These are phyloP conservation scores for Uria lomvia DNA, from an alignment of 2,113 vertebrate species.

Conservation along the genomic window DNA sequence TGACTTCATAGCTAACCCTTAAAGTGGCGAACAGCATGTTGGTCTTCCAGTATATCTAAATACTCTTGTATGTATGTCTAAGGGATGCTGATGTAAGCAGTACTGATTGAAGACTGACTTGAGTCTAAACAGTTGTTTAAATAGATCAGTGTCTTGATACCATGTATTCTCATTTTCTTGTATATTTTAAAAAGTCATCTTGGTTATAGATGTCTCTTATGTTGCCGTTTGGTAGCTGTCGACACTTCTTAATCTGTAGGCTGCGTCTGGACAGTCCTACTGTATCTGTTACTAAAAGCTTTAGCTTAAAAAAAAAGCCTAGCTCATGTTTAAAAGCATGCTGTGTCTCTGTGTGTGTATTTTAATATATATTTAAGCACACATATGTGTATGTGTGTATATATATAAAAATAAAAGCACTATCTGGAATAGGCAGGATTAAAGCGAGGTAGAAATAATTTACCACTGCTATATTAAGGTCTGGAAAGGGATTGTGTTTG, in stretches of 20 bases:
- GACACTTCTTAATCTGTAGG: neutral
- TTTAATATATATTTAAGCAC: neutral
- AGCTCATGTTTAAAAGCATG: neutral
- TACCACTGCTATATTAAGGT: neutral
- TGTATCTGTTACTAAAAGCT: neutral
- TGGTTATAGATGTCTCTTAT: neutral
- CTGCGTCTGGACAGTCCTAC: neutral
- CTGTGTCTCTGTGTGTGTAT: neutral
- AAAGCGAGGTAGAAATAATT: neutral
- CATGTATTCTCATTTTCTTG: neutral
- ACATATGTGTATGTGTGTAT: accelerated
- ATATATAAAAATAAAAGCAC: neutral
- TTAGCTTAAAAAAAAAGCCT: neutral
- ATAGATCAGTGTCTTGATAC: neutral
- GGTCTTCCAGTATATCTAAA: neutral
- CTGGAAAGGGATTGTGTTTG: neutral
- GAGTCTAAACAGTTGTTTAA: neutral
- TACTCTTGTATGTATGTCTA: neutral
- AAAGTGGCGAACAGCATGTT: neutral
- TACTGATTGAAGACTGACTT: neutral
- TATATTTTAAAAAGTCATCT: neutral
- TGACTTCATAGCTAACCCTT: neutral
- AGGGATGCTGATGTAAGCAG: neutral
- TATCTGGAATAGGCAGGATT: neutral
- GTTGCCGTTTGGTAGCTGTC: neutral